Evolutionary conservation across 1,140 invertebrate genomes (phyloP).

Genomic region (Meloidogyne hapla): DNA sequence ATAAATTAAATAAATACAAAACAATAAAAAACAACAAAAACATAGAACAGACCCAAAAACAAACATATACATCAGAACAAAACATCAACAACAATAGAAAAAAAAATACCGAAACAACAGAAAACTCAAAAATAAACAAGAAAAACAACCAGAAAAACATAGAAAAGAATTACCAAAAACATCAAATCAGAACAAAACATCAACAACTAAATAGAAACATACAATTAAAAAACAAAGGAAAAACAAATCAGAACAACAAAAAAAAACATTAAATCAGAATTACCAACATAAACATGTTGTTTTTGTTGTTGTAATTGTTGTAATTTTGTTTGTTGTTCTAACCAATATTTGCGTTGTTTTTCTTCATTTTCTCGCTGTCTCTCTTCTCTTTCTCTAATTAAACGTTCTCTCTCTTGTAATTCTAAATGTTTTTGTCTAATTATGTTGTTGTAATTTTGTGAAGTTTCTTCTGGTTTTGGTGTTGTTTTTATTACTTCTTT

Average conservation of each 20-base stretch:
- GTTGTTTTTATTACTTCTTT: conserved; percentile 9
- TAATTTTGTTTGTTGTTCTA: conserved; percentile 32
- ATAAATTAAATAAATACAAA: not conserved
- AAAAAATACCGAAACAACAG: too few species aligned
- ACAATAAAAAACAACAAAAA: not conserved
- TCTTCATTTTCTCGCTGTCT: conserved; percentile 21
- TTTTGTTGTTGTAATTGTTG: conserved; percentile 19
- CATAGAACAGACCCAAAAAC: not conserved
- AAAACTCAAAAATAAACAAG: too few species aligned
- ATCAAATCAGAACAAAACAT: not conserved
- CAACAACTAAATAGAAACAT: not conserved
- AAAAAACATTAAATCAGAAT: conserved; percentile 3
- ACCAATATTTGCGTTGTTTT: conserved; percentile 9
- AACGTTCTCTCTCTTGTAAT: conserved; percentile 8
- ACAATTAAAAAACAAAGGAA: not conserved
- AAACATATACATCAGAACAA: not conserved
- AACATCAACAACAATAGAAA: not conserved
- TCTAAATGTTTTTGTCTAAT: not conserved
- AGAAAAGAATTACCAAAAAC: not conserved
- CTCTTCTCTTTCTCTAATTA: conserved; percentile 4
- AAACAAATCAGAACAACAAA: not conserved
- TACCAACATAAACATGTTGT: not conserved
- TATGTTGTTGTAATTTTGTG: not conserved
- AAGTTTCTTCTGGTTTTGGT: not conserved
- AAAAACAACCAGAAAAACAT: not conserved